Conservation (phyloP, 2,113 vertebrate species). For the Tichodroma muraria region DNA sequence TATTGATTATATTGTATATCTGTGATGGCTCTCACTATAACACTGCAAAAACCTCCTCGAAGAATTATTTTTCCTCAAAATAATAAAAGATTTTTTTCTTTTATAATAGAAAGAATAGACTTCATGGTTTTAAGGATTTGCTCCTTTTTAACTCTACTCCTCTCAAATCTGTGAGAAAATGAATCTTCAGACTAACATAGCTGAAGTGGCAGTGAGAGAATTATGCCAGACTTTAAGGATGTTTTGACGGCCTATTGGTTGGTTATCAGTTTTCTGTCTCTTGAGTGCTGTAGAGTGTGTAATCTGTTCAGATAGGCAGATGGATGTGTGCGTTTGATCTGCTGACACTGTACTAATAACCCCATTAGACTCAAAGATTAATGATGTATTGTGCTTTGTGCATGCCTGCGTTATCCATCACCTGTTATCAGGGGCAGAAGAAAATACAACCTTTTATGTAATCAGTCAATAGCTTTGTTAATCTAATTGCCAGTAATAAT, state of each 20-base stretch:
- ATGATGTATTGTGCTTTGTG: background rate
- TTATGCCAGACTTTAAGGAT: background rate
- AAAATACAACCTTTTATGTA: background rate
- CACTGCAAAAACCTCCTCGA: background rate
- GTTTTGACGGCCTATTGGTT: background rate
- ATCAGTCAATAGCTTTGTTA: background rate
- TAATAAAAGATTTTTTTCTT: background rate
- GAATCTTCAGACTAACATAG: background rate
- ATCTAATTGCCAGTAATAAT: background rate
- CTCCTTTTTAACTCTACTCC: background rate
- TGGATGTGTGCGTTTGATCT: slow-evolving; percentile 8
- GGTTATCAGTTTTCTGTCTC: slow-evolving; percentile 28
- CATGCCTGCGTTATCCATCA: background rate
- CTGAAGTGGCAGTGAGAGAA: background rate
- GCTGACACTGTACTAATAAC: slow-evolving; percentile 19
- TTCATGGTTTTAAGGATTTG: background rate
- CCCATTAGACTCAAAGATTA: background rate
- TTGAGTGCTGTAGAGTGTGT: background rate
- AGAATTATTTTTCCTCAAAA: background rate
- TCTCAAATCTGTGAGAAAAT: background rate
- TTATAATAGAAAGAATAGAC: background rate
- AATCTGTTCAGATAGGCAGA: slow-evolving; percentile 15
- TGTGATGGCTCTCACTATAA: background rate
- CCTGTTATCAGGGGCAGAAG: background rate
- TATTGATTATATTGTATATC: background rate